Evolutionary conservation across 2,888 invertebrate genomes (phyloP).

Genomic region (Andrena praecox): DNA sequence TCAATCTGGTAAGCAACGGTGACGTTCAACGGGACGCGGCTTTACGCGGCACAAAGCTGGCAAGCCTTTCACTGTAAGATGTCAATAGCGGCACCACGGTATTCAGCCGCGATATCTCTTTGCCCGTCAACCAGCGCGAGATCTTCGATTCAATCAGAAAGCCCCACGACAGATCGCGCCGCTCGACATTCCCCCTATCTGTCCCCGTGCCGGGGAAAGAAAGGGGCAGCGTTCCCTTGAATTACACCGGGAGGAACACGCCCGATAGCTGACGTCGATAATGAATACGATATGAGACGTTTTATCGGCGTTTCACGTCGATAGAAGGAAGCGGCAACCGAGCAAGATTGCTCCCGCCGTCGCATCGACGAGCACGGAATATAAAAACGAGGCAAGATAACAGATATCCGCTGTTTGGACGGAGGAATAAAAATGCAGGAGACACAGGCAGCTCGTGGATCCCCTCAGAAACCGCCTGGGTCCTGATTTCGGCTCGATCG

Average conservation of each 20-base stretch:
- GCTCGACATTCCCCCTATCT: not conserved
- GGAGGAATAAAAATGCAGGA: slow-evolving; percentile 39
- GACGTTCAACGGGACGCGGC: slow-evolving; percentile 30
- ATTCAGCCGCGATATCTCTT: slow-evolving; percentile 50
- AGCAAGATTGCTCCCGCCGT: not conserved
- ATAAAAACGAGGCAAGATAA: not conserved
- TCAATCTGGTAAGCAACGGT: slow-evolving; percentile 17
- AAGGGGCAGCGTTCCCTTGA: not conserved
- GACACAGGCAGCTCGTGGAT: not conserved
- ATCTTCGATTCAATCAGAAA: slow-evolving; percentile 57
- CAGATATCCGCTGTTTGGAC: not conserved
- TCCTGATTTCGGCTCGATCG: slow-evolving; percentile 32
- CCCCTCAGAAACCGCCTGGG: slow-evolving; percentile 11
- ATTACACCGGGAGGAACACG: slow-evolving; percentile 17
- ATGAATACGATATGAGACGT: slow-evolving; percentile 11
- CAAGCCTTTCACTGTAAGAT: slow-evolving; percentile 50
- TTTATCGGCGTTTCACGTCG: slow-evolving; percentile 10
- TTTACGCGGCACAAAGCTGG: slow-evolving; percentile 43
- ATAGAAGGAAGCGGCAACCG: not conserved
- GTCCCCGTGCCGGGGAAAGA: not conserved
- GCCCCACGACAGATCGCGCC: slow-evolving; percentile 12
- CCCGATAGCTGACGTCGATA: slow-evolving; percentile 10
- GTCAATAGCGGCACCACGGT: slow-evolving; percentile 42
- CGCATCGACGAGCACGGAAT: not conserved
- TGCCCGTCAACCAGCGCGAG: slow-evolving; percentile 40